phyloP scores from a whole-genome alignment of 92 coral and sea anemone genomes.

The Porites rus region DNA sequence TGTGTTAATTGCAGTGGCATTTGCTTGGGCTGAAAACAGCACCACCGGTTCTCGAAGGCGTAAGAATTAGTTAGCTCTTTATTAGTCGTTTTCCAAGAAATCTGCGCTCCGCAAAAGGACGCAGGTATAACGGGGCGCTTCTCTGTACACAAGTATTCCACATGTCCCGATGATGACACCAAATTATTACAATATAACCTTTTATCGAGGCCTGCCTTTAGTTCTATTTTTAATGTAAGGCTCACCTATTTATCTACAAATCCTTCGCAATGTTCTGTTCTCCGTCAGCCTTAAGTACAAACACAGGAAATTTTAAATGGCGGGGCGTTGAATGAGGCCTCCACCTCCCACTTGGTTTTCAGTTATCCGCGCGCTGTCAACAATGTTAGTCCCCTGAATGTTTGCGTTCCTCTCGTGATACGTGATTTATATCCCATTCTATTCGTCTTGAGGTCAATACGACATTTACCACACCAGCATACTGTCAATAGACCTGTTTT shows the following conservation, averaged over 20 bases:
- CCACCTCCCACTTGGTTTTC: slow-evolving; percentile 1
- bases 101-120: neutral
- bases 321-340: slow-evolving; percentile 6
- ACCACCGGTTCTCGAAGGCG: slow-evolving; percentile 31
- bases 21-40: slow-evolving; percentile 12
- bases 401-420: slow-evolving; percentile 42
- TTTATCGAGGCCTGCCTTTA: neutral
- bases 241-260: slow-evolving; percentile 23
- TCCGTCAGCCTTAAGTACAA: neutral
- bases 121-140: neutral
- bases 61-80: slow-evolving; percentile 13
- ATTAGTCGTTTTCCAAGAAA: neutral
- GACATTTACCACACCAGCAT: slow-evolving; percentile 35
- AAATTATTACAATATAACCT: neutral
- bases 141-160: neutral
- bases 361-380: slow-evolving; percentile 13
- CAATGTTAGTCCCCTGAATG: slow-evolving; percentile 20
- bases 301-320: slow-evolving; percentile 13
- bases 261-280: neutral
- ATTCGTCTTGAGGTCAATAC: slow-evolving; percentile 42
- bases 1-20: slow-evolving; percentile 67
- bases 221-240: neutral
- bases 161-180: neutral
- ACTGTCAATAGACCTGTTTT: slow-evolving; percentile 27
- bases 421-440: slow-evolving; percentile 34